Base-by-base conservation (phyloP, 2,888 invertebrate genomes). In the Drosophila mimetica region DNA sequence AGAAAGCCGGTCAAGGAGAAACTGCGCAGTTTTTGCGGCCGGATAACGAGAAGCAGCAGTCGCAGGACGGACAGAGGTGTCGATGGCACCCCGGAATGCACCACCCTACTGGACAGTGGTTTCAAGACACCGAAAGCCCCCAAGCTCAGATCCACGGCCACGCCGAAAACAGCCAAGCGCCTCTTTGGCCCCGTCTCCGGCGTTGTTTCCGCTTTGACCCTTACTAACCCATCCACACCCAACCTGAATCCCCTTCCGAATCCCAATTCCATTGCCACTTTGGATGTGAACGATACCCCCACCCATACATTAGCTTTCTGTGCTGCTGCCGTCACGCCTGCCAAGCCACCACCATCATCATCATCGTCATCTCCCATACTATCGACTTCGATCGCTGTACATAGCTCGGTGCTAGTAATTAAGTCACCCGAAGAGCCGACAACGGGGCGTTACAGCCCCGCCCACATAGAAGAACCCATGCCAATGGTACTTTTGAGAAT, bases 121-220 rank as follows among this genome's bases (percentile, higher is more conserved):
- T 92, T 92, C 54, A 92, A 92, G 79, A 92, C 92, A 2, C 92
- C 92, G 2, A 89, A 90, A 76, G 89, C 90, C 9, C 91, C 91
- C 8, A 16, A 63, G 63, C 88, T 84, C n/a, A 77, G 77, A 5
- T 70, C 75, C 0, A 75, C 84, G 0, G 70, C 57, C 3, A 36
- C 79, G 0, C 77, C 71, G 41, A 86, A 84, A 44, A 79, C 85
- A 4, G 83, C 79, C 0, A 83, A 83, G 25, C 87, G 83, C 34
- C 79, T 83, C 18, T 83, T 83, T 20, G 87, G 86, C 1, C 58
- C 86, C 8, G 70, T 64, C 64, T 47, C 65, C 25, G 32, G 37
- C 14, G 54, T 59, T 18, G 71, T 70, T 16, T 58, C 67, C 11
- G 13, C 71, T 5, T 11, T 69, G 50, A 42, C 59, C 39, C 34